These are phyloP conservation scores for Alectoris magna DNA, from an alignment of 2,797 vertebrate genomes.

Conservation along the genomic window DNA sequence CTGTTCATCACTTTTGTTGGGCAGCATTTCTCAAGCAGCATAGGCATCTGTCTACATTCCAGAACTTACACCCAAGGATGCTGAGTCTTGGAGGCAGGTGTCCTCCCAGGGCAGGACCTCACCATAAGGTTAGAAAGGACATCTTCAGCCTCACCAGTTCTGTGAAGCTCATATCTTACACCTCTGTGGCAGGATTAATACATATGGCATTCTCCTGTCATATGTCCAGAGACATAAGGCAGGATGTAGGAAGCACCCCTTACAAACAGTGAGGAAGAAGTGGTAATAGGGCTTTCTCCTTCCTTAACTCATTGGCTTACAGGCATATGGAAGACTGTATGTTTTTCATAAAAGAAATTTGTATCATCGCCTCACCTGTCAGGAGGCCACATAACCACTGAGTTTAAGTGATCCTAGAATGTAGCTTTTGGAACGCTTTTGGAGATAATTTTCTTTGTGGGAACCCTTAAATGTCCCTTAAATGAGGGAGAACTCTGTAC, in stretches of 20 bases:
- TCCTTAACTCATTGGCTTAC: not conserved
- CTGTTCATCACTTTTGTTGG: not conserved
- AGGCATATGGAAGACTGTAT: not conserved
- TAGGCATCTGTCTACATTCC: not conserved
- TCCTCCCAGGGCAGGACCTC: not conserved
- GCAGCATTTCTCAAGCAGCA: accelerated
- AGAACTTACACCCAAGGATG: accelerated
- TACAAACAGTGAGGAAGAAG: not conserved
- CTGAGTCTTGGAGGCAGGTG: accelerated
- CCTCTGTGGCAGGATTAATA: not conserved
- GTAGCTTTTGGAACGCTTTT: not conserved
- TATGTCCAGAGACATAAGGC: not conserved
- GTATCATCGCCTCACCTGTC: not conserved
- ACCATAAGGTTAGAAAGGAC: not conserved
- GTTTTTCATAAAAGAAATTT: not conserved
- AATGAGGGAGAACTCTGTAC: not conserved
- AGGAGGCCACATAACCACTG: accelerated
- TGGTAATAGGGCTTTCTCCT: not conserved
- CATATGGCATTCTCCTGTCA: not conserved
- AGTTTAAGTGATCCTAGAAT: not conserved
- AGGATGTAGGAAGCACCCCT: not conserved
- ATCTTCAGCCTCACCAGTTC: not conserved
- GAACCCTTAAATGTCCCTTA: not conserved
- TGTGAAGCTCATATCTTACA: not conserved
- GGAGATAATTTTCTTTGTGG: not conserved